A percentile compares a stretch with the other conserved stretches of the same genome.
These are phyloP conservation scores for Dicranocentrus wangi DNA, from an alignment of 2,888 invertebrate genomes.

Conservation along the genomic window DNA sequence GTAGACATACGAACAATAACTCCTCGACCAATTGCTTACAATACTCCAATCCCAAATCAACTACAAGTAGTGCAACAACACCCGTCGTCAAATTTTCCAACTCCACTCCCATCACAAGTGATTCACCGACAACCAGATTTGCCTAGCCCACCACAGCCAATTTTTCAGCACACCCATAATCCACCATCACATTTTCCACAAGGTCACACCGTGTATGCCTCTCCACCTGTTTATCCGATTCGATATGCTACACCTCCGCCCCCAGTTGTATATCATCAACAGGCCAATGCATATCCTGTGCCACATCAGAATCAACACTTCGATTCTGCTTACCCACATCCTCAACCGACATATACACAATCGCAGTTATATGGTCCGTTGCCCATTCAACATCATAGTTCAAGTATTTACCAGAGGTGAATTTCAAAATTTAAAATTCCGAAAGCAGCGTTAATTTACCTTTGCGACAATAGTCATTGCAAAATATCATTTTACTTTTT, in stretches of 20 bases:
- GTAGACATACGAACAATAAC: conserved; percentile 13
- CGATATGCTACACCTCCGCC: background rate
- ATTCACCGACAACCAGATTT: no score
- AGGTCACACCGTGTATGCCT: conserved; percentile 12
- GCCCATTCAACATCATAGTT: conserved; percentile 34
- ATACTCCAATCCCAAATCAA: no score
- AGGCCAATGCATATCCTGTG: background rate
- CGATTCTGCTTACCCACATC: background rate
- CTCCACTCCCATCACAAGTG: no score
- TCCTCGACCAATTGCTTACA: conserved; percentile 17
- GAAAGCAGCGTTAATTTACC: no score
- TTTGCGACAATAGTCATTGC: no score
- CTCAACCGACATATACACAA: background rate
- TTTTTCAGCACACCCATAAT: conserved; percentile 16
- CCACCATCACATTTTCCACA: conserved; percentile 4
- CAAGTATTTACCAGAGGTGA: conserved; percentile 46
- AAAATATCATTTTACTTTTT: no score
- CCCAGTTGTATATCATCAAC: background rate
- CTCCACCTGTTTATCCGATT: conserved; percentile 11
- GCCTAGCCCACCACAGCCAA: no score
- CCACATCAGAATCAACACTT: conserved; percentile 15
- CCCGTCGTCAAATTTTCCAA: no score
- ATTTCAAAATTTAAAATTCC: no score
- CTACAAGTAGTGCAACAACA: no score
- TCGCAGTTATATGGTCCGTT: conserved; percentile 24